phyloP scores from a whole-genome alignment of 1,140 invertebrate species.

The Tribolium castaneum region DNA sequence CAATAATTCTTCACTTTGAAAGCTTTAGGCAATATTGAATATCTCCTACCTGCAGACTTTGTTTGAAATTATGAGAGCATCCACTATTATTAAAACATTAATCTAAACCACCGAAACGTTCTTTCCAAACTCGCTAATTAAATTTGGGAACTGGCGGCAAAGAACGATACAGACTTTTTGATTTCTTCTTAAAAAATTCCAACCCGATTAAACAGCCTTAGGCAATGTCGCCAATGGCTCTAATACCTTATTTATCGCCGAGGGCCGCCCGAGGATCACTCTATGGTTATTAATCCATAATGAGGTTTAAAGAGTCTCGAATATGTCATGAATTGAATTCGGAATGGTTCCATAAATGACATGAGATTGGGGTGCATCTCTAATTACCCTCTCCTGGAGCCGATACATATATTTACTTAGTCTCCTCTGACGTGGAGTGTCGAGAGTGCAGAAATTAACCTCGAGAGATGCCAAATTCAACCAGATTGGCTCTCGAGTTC shows the following conservation, averaged over 20 bases:
- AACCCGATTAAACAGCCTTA: not conserved
- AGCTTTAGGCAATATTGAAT: constrained; percentile 36
- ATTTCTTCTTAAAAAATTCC: too few species aligned
- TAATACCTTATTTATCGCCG: constrained; percentile 2
- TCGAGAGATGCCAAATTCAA: constrained; percentile 1
- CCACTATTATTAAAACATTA: constrained; percentile 27
- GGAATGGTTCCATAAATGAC: constrained; percentile 14
- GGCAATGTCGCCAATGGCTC: constrained; percentile 2
- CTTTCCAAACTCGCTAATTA: constrained; percentile 13
- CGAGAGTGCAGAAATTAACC: constrained; percentile 30
- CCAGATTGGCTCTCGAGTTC: constrained; percentile 11
- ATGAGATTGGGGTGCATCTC: constrained; percentile 16
- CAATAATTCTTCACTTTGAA: constrained; percentile 40
- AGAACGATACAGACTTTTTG: too few species aligned
- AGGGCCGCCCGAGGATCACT: not conserved
- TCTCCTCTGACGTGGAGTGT: not conserved
- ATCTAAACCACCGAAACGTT: constrained; percentile 20
- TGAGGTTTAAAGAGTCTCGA: constrained; percentile 28
- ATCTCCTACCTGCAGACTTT: constrained; percentile 22
- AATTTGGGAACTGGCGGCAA: not conserved
- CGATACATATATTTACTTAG: constrained; percentile 23
- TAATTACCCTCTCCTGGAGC: constrained; percentile 11
- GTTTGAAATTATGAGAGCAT: constrained; percentile 22
- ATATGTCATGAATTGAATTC: constrained; percentile 8
- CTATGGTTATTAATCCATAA: constrained; percentile 9